Percentiles rank a stretch among this genome's conserved stretches.
phyloP scores from a whole-genome alignment of 2,113 vertebrate genomes.

The Blennius ocellaris region DNA sequence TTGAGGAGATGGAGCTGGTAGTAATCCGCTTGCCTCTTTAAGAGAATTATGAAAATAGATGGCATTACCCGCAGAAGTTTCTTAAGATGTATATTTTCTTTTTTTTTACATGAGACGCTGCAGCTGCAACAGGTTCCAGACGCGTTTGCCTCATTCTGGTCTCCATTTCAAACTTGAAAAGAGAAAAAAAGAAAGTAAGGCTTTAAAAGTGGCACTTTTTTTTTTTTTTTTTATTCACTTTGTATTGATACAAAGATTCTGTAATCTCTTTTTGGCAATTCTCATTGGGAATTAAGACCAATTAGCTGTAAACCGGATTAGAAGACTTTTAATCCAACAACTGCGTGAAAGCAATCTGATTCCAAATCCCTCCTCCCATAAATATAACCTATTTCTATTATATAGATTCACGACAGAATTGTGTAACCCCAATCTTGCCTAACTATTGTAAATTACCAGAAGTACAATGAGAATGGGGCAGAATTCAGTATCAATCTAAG shows the following conservation, averaged over 20 bases:
- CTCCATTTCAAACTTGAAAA: constrained; percentile 2
- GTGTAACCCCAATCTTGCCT: too few relatives aligned
- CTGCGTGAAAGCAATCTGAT: background rate
- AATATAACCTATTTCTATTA: too few relatives aligned
- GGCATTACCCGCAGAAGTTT: background rate
- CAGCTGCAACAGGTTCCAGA: too few relatives aligned
- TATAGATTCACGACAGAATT: too few relatives aligned
- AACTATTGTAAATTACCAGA: too few relatives aligned
- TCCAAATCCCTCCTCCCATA: too few relatives aligned
- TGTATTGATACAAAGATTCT: background rate
- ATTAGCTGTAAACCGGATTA: too few relatives aligned
- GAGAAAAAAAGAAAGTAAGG: background rate
- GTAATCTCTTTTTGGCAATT: constrained; percentile 6
- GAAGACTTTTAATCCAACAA: background rate
- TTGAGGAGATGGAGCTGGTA: background rate
- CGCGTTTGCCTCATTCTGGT: constrained; percentile 19
- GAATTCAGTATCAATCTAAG: too few relatives aligned
- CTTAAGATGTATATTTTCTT: background rate
- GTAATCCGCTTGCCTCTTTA: constrained; percentile 3
- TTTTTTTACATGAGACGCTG: background rate
- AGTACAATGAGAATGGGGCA: too few relatives aligned
- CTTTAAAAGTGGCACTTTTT: background rate
- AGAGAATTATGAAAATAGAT: background rate
- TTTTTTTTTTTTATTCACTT: constrained; percentile 9
- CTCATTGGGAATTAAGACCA: background rate